Conservation (phyloP, 2,113 vertebrate species). For the Romanogobio albipinnatus region DNA sequence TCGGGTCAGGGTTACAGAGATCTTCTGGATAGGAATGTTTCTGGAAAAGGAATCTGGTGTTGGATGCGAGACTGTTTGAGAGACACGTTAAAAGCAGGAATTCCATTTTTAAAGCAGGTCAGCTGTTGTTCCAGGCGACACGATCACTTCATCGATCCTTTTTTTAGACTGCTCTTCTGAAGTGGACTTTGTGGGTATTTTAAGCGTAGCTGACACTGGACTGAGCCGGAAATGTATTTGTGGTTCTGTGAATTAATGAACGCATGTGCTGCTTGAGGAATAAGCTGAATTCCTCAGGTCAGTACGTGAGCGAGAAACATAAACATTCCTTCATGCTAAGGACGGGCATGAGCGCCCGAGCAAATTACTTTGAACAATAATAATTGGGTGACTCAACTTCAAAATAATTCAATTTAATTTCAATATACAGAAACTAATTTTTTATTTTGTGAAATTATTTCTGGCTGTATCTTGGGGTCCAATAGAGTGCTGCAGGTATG, state of each 20-base stretch:
- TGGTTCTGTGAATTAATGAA: slow-evolving; percentile 6
- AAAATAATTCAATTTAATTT: background rate
- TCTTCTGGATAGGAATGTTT: slow-evolving; percentile 35
- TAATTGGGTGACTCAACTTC: background rate
- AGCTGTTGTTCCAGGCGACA: slow-evolving; percentile 39
- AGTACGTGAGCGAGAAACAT: background rate
- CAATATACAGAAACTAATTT: background rate
- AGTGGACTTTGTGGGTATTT: slow-evolving; percentile 24
- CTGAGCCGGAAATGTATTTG: slow-evolving; percentile 14
- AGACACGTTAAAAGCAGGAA: slow-evolving; percentile 25
- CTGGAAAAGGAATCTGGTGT: slow-evolving; percentile 32
- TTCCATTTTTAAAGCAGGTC: slow-evolving; percentile 11
- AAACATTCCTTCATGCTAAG: background rate
- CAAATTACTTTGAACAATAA: too few relatives aligned
- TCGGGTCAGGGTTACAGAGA: slow-evolving; percentile 35
- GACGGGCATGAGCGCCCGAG: background rate
- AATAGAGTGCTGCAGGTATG: background rate
- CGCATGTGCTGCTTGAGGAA: background rate
- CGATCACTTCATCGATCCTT: slow-evolving; percentile 25
- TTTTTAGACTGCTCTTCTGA: slow-evolving; percentile 24
- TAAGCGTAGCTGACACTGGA: slow-evolving; percentile 19
- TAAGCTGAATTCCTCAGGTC: slow-evolving; percentile 1
- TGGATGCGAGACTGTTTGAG: slow-evolving; percentile 22
- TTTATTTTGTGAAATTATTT: background rate
- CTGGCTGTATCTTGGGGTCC: background rate